Evolutionary conservation across 2,113 vertebrate genomes (phyloP), one percentile per base, ranked within the genome.

Genomic region (Aegithalos caudatus): DNA sequence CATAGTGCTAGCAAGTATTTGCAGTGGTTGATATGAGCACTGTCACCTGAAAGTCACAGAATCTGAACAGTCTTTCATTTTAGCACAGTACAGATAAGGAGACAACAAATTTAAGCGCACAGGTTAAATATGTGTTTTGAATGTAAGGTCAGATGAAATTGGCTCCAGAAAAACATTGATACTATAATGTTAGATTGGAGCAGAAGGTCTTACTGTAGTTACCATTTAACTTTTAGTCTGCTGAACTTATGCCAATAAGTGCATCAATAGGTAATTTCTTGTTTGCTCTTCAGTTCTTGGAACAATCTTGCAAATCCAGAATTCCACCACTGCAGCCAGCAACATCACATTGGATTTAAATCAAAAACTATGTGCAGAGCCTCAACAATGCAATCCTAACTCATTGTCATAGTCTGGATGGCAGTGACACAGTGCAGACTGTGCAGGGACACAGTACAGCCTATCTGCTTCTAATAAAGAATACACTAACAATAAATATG

Each of bases 391-490:
- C 47, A 92, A 38, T 87, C n/a, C 73, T 51, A 72, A 54, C 38
- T 40, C 17, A 9, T n/a, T 64, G 35, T 78, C 19, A 21, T 37
- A 70, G 33, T 67, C 80, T 67, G 51, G 62, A 51, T 53, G n/a
- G 51, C 78, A 50, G 51, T 44, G 69, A 80, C 47, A 88, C 60
- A 44, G 31, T 35, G 60, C 76, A 79, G 60, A 44, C 38, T 64
- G 38, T 92, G 27, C 57, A 54, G 50, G 54, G 47, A 57, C 44
- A 31, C 11, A 74, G 67, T 24, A 45, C 12, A 79, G 47, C 37
- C 33, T 81, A 86, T 56, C 57, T 89, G 91, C 77, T 95, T 77
- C 86, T 88, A 70, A 69, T 93, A 83, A 94, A 86, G 61, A 61
- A 38, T 81, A 60, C 33, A 94, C 93, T 95, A 90, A 44, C 16